Conservation (phyloP, 1,140 invertebrate genomes). For the Carposina sasakii region DNA sequence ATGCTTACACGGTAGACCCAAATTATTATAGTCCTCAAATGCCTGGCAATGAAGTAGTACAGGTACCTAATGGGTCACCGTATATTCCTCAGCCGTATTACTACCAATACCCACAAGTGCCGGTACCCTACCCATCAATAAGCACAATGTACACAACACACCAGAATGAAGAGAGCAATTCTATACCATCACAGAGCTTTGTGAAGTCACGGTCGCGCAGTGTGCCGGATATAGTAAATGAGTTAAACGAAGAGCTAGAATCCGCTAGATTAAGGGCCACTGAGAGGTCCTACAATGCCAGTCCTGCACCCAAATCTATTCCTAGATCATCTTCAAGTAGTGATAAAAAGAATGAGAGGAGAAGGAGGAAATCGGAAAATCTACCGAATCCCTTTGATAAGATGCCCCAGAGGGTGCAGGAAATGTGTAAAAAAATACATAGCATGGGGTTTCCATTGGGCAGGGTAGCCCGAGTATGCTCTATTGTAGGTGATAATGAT, state of each 20-base stretch:
- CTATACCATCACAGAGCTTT: constrained; percentile 35
- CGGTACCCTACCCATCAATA: constrained; percentile 46
- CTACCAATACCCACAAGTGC: constrained; percentile 43
- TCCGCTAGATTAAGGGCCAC: constrained; percentile 68
- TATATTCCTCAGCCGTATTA: constrained; percentile 58
- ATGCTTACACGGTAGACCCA: constrained; percentile 33
- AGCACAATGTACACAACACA: constrained; percentile 37
- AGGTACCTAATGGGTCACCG: constrained; percentile 37
- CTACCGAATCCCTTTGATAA: constrained; percentile 72
- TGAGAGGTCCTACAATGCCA: constrained; percentile 58
- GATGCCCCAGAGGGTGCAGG: constrained; percentile 75
- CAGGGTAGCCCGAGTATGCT: constrained; percentile 83
- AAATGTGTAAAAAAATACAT: constrained; percentile 80
- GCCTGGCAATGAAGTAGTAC: constrained; percentile 31
- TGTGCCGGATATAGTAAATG: constrained; percentile 81
- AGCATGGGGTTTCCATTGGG: constrained; percentile 89
- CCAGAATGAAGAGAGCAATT: constrained; percentile 34
- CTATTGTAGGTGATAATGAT: constrained; percentile 83
- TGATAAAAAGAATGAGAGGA: constrained; percentile 37
- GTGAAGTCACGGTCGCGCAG: constrained; percentile 74
- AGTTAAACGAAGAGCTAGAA: constrained; percentile 79
- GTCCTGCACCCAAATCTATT: constrained; percentile 41
- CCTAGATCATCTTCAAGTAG: constrained; percentile 32
- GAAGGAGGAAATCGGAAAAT: constrained; percentile 37
- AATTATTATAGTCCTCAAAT: constrained; percentile 41